Percentiles rank a stretch among this genome's conserved stretches.
Evolutionary conservation across 2,797 vertebrate genomes (phyloP).

Genomic region (Enoplosus armatus): DNA sequence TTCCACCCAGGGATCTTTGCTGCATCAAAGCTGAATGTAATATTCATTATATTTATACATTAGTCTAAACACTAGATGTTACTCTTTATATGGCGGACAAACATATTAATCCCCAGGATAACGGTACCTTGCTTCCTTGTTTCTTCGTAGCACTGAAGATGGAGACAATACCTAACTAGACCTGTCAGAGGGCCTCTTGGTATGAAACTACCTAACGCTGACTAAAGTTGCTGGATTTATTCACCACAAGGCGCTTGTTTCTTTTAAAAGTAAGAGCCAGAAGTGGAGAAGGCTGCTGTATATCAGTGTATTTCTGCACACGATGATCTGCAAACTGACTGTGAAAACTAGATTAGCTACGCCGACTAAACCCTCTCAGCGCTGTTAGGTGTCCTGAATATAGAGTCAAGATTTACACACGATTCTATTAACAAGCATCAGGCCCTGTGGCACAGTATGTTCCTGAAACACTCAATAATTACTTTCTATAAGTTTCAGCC

Average conservation of each 20-base stretch:
- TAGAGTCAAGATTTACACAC: slow-evolving; percentile 31
- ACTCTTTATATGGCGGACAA: too few species aligned
- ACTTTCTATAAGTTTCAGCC: slow-evolving; percentile 33
- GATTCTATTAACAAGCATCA: slow-evolving; percentile 29
- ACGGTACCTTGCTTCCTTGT: neutral
- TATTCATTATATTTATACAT: too few species aligned
- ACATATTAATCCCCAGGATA: neutral
- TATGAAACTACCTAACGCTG: neutral
- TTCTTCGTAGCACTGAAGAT: neutral
- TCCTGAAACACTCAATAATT: slow-evolving; percentile 17
- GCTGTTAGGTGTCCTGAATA: slow-evolving; percentile 36
- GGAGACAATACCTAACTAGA: neutral
- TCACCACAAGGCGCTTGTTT: neutral
- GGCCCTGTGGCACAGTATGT: slow-evolving; percentile 18
- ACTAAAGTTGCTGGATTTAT: neutral
- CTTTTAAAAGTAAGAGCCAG: neutral
- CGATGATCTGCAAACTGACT: slow-evolving; percentile 33
- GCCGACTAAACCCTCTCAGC: slow-evolving; percentile 19
- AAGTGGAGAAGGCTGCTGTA: neutral
- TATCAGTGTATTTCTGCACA: slow-evolving; percentile 8
- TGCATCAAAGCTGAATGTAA: neutral
- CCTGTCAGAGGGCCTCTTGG: neutral
- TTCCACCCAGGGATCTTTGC: neutral
- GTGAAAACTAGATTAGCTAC: slow-evolving; percentile 39
- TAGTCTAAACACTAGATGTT: neutral